Conservation (phyloP, 2,888 invertebrate genomes). For the Cistogaster globosa region DNA sequence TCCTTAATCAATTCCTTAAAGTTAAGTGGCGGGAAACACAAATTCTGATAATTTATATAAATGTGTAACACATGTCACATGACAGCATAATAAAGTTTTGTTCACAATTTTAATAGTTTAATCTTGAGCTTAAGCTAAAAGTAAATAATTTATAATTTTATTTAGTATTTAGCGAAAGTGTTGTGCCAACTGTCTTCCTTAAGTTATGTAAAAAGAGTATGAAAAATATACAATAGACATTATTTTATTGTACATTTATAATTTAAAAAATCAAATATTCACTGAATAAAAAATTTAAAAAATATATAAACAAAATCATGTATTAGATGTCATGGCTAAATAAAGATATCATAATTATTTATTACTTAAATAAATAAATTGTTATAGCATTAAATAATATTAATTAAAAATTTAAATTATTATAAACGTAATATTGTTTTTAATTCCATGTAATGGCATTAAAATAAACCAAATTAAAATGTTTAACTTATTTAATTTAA, state of each 20-base stretch:
- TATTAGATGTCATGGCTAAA: too few relatives aligned
- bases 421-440: background rate
- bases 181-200: conserved; percentile 73
- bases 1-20: background rate
- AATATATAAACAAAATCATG: background rate
- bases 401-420: background rate
- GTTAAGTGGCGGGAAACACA: background rate
- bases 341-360: too few relatives aligned
- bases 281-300: background rate
- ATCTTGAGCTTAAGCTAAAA: conserved; percentile 5
- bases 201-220: conserved; percentile 58
- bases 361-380: background rate
- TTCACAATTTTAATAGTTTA: background rate
- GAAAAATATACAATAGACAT: background rate
- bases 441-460: conserved; percentile 12
- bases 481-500: background rate
- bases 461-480: background rate
- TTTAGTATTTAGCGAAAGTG: conserved; percentile 69
- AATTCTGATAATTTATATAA: too few relatives aligned
- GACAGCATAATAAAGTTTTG: too few relatives aligned
- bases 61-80: too few relatives aligned
- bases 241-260: conserved; percentile 1
- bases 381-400: background rate
- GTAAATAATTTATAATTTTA: conserved; percentile 26
- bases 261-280: background rate